phyloP scores from a whole-genome alignment of 2,888 invertebrate species.

The Trichogramma evanescens region DNA sequence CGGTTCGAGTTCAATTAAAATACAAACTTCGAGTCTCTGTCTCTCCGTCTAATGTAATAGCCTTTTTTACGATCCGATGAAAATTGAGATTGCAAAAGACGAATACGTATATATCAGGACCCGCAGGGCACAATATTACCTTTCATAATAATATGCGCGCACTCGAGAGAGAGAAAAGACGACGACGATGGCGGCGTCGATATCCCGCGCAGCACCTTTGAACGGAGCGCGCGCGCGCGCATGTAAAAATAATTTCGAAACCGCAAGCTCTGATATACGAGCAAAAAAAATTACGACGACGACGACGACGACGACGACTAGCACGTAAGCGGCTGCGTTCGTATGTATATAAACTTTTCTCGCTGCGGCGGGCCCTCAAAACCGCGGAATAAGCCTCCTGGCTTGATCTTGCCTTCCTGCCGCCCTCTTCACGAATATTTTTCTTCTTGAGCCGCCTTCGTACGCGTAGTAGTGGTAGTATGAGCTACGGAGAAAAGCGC shows the following conservation, averaged over 20 bases:
- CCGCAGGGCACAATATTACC: constrained; percentile 12
- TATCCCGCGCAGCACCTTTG: constrained; percentile 27
- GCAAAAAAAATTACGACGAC: constrained; percentile 23
- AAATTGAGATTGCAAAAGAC: constrained; percentile 27
- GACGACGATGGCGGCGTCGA: constrained; percentile 12
- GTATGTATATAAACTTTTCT: constrained; percentile 43
- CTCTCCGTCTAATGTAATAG: too few species aligned
- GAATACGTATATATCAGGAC: constrained; percentile 13
- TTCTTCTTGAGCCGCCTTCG: too few species aligned
- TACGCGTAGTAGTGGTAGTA: too few species aligned
- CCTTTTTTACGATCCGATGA: neutral
- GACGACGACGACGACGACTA: neutral
- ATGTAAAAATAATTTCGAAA: constrained; percentile 42
- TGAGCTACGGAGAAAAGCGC: too few species aligned
- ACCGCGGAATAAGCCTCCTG: constrained; percentile 40
- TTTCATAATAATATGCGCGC: constrained; percentile 3
- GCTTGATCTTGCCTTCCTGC: neutral
- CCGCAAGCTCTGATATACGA: constrained; percentile 42
- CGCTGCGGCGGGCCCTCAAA: constrained; percentile 39
- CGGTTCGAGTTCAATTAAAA: constrained; percentile 17
- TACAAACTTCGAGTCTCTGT: neutral
- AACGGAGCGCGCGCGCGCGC: constrained; percentile 30
- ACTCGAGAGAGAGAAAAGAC: neutral
- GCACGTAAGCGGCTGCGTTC: neutral
- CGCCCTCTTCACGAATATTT: too few species aligned